Evolutionary conservation across 2,888 invertebrate species (phyloP), one percentile per base, ranked within the genome.

Genomic region (Euphydryas editha): DNA sequence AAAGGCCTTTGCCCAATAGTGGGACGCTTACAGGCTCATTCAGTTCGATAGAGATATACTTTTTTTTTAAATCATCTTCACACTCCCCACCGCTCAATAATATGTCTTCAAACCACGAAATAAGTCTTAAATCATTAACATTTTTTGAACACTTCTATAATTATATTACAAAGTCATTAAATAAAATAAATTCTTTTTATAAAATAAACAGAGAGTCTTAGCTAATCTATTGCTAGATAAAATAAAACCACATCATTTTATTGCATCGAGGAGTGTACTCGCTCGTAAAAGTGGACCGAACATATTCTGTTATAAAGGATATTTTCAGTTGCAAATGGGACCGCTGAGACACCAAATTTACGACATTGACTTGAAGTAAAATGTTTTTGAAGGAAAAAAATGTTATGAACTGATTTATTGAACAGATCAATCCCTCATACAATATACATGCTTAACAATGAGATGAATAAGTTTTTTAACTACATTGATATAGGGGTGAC

Each of bases 241-340:
- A 62, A 47, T 63, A 49, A 61, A 67, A 65, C 44, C 44, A 15
- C 21, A 46, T 24, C 51, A 42, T 63, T 65, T 65, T 67, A 69
- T 64, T 67, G 51, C 37, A 65, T 59, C 62, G 68, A 60, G 69
- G 65, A 74, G 55, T 77, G 76, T 78, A 76, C 65, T 74, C 75
- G 76, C 75, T 87, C 85, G 86, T 85, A 87, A 88, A 88, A 86
- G 84, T 83, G 82, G 79, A 84, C 82, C 81, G 82, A 86, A 87
- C 87, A 86, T 82, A 87, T 86, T 84, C 86, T 81, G 86, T 71
- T 72, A 73, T 87, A 89, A 89, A 87, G 84, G 87, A 84, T 84
- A 86, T 86, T 89, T 90, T 90, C 90, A 90, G 90, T 89, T 89
- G 88, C 90, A 89, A 90, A 90, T 90, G 86, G 87, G 69, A 81